Evolutionary conservation across 2,888 invertebrate species (phyloP).

Genomic region (Ecdyonurus torrentis): DNA sequence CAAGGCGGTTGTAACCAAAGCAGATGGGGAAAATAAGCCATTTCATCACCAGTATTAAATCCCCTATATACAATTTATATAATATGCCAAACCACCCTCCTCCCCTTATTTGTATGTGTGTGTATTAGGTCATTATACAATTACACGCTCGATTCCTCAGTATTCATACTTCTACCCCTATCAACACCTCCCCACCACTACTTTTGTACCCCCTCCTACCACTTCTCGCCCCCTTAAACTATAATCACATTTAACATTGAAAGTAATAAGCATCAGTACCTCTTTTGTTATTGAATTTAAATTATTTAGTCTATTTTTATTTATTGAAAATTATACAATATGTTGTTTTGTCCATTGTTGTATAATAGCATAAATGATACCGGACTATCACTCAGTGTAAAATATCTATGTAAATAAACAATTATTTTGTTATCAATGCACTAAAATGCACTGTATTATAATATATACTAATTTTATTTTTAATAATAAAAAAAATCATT

Average conservation of each 20-base stretch:
- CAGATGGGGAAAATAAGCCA: neutral
- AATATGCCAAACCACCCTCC: neutral
- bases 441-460: too few relatives aligned
- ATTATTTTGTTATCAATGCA: too few relatives aligned
- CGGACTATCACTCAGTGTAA: too few relatives aligned
- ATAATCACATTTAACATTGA: neutral
- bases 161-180: neutral
- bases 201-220: neutral
- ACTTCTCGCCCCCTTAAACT: neutral
- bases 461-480: too few relatives aligned
- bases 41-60: neutral
- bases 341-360: too few relatives aligned
- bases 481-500: too few relatives aligned
- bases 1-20: neutral
- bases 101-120: neutral
- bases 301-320: neutral
- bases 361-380: too few relatives aligned
- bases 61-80: neutral
- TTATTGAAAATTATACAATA: too few relatives aligned
- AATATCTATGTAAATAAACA: too few relatives aligned
- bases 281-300: neutral
- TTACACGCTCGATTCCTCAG: constrained; percentile 3
- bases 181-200: neutral
- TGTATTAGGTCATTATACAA: constrained; percentile 4
- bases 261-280: neutral